Percentiles rank a stretch among this genome's conserved stretches.
These are phyloP conservation scores for Bombus superbus DNA, from an alignment of 1,140 invertebrate genomes.

Conservation along the genomic window DNA sequence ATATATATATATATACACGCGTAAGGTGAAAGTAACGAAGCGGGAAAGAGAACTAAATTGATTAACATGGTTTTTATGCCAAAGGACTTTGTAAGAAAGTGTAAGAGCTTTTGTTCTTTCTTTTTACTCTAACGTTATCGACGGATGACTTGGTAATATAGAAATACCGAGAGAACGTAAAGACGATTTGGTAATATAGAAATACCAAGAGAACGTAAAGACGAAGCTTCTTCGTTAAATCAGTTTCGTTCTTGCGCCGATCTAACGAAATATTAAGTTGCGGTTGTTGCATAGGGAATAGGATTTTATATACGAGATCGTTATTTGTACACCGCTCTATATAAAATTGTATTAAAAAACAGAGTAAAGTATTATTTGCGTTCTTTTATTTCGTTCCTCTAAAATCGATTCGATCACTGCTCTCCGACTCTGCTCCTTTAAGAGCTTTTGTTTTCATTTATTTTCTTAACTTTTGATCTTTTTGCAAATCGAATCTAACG, in stretches of 20 bases:
- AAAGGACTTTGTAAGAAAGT: not conserved
- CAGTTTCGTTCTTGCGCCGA: not conserved
- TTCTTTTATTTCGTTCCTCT: not conserved
- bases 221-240: not conserved
- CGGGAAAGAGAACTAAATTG: not conserved
- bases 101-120: not conserved
- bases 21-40: not conserved
- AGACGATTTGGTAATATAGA: not conserved
- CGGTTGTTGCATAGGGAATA: not conserved
- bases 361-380: not conserved
- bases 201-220: not conserved
- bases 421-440: not conserved
- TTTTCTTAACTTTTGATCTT: not conserved
- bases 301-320: not conserved
- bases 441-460: not conserved
- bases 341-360: not conserved
- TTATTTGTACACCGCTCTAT: not conserved
- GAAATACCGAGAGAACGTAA: not conserved
- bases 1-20: not conserved
- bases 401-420: not conserved
- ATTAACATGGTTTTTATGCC: not conserved
- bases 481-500: no score
- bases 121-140: not conserved
- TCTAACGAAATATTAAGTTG: not conserved
- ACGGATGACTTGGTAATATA: not conserved